phyloP scores from a whole-genome alignment of 2,797 vertebrate genomes.

The Trichosurus vulpecula region DNA sequence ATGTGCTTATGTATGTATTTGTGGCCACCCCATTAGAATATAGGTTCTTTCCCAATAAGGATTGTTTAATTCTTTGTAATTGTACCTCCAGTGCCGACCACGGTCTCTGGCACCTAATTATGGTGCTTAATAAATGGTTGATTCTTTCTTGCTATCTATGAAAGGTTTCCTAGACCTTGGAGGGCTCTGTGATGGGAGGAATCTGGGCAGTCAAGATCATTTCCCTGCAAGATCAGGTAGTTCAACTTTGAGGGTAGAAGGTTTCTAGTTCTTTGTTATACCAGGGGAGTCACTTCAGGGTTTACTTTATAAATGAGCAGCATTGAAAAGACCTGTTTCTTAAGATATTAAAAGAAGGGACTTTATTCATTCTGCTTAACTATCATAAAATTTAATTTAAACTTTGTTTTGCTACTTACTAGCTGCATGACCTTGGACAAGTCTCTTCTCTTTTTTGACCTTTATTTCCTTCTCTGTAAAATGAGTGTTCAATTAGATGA shows the following conservation, averaged over 20 bases:
- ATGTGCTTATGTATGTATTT: background rate
- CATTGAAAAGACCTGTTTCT: background rate
- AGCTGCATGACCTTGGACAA: background rate
- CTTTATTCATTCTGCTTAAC: background rate
- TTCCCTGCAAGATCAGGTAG: background rate
- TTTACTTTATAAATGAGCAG: background rate
- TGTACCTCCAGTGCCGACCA: accelerated
- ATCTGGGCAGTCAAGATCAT: background rate
- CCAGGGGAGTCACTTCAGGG: background rate
- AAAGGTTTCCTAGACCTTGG: background rate
- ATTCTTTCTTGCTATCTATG: background rate
- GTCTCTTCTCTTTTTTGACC: background rate
- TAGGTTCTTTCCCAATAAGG: background rate
- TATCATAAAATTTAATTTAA: background rate
- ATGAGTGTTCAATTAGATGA: background rate
- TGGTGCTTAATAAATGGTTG: background rate
- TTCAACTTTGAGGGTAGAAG: background rate
- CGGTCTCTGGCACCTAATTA: background rate
- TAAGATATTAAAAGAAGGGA: background rate
- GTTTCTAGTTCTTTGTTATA: background rate
- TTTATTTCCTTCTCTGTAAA: background rate
- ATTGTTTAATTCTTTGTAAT: background rate
- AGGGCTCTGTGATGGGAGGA: background rate
- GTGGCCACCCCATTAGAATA: background rate
- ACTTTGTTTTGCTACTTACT: no score